Evolutionary conservation across 2,888 invertebrate genomes (phyloP), one percentile per base, ranked within the genome.

Genomic region (Volucella zonaria): DNA sequence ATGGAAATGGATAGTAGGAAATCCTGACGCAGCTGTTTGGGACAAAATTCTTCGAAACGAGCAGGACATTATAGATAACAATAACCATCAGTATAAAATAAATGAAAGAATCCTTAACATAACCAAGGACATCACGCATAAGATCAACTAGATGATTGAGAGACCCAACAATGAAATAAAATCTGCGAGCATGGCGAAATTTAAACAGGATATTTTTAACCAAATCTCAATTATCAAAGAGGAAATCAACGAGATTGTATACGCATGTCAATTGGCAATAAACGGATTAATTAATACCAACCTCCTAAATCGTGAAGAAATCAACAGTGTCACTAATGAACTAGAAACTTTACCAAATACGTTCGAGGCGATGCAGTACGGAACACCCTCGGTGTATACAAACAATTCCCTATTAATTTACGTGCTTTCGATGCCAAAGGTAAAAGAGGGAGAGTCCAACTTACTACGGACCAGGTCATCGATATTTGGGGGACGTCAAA

Each of bases 201-300:
- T 58, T n/a, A 18, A 38, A 12, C 40, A 52, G 49, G 38, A 51
- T n/a, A 38, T 73, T 23, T 23, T 77, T 23, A 71, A 81, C 14
- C 67, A 64, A 38, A 64, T 23, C 79, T 18, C 18, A 18, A 18
- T 18, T 18, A 18, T 18, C 18, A 18, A 18, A 18, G 18, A 18
- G 18, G 18, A 43, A 66, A 66, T 12, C 74, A 81, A 67, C 62
- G 18, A 18, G 18, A 18, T 77, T 38, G 49, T 82, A 18, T 14
- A 18, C 31, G 77, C 77, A 9, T 77, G 59, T 11, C 71, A 73
- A 52, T 47, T 86, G 52, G 76, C 80, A 8, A 86, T 66, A 58
- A 59, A n/a, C 6, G 68, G 79, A 40, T 56, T 82, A 2, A 54
- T 71, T 1, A 83, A 82, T 42, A 80, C 76, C 1, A 86, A 86